Conservation (phyloP, 2,797 vertebrate species). For the Danio tinwini region DNA sequence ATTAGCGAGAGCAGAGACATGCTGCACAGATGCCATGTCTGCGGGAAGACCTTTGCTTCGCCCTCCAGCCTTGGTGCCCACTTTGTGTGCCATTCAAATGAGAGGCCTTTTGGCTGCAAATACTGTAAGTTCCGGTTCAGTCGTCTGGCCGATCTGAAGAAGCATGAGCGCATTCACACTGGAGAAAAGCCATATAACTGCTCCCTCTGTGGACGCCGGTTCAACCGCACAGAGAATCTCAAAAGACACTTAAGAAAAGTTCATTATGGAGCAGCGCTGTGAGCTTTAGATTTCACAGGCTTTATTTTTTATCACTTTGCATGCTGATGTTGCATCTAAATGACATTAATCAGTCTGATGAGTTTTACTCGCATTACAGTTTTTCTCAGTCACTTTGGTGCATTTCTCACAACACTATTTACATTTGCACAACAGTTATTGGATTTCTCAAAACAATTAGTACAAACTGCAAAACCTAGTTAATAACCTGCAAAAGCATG, state of each 20-base stretch:
- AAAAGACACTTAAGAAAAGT: conserved; percentile 54
- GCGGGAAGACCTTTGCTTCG: conserved; percentile 68
- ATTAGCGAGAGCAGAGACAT: conserved; percentile 49
- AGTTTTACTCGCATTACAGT: neutral
- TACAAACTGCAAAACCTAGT: too few species aligned
- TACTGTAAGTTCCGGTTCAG: conserved; percentile 70
- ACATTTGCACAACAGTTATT: too few species aligned
- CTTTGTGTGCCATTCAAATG: conserved; percentile 69
- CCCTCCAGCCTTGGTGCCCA: conserved; percentile 68
- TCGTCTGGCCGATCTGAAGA: conserved; percentile 69
- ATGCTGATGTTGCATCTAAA: neutral
- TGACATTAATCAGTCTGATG: neutral
- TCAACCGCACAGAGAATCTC: conserved; percentile 62
- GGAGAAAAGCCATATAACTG: conserved; percentile 70
- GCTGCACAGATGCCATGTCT: conserved; percentile 67
- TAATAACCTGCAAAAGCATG: too few species aligned
- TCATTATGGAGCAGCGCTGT: conserved; percentile 43
- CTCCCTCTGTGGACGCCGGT: conserved; percentile 63
- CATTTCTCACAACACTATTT: too few species aligned
- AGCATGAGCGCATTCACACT: conserved; percentile 69
- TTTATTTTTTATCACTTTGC: neutral
- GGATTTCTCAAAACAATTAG: too few species aligned
- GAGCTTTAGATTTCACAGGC: neutral
- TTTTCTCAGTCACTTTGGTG: too few species aligned
- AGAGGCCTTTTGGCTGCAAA: conserved; percentile 69